Conservation (phyloP, 2,113 vertebrate genomes). For the Myiozetetes cayanensis region DNA sequence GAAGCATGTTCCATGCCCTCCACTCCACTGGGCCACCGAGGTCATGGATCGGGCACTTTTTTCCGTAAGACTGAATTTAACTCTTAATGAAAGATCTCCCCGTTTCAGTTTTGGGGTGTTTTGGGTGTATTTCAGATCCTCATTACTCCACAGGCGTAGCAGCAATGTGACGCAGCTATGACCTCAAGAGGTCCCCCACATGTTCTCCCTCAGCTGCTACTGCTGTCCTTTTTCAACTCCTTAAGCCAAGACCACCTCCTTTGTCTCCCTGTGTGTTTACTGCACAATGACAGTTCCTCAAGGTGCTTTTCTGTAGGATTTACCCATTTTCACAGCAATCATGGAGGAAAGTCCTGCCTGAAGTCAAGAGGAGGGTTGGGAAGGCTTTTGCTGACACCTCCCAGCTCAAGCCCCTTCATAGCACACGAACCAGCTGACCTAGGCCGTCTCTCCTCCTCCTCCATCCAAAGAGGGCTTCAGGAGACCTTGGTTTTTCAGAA, state of each 20-base stretch:
- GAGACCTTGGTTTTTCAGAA: not conserved
- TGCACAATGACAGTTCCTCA: not conserved
- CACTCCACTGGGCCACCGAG: not conserved
- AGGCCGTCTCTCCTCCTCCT: not conserved
- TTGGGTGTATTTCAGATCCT: not conserved
- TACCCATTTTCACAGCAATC: not conserved
- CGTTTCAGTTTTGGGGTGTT: not conserved
- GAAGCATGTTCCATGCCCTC: not conserved
- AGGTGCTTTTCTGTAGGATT: not conserved
- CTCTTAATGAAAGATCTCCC: not conserved
- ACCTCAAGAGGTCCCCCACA: not conserved
- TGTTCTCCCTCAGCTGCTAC: not conserved
- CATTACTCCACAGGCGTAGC: not conserved
- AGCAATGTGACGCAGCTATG: not conserved
- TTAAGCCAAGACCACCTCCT: not conserved
- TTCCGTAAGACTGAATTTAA: not conserved
- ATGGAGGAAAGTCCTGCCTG: not conserved
- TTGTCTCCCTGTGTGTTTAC: fast-evolving
- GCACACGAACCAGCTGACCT: not conserved
- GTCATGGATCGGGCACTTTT: not conserved
- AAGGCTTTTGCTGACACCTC: not conserved
- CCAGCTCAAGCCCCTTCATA: not conserved
- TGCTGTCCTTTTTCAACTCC: not conserved
- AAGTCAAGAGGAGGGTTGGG: not conserved
- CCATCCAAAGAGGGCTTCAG: not conserved